A percentile compares a stretch with the other conserved stretches of the same genome.
These are phyloP conservation scores for Arbacia lixula DNA, from an alignment of 53 echinoderm and acorn worm genomes.

Conservation along the genomic window DNA sequence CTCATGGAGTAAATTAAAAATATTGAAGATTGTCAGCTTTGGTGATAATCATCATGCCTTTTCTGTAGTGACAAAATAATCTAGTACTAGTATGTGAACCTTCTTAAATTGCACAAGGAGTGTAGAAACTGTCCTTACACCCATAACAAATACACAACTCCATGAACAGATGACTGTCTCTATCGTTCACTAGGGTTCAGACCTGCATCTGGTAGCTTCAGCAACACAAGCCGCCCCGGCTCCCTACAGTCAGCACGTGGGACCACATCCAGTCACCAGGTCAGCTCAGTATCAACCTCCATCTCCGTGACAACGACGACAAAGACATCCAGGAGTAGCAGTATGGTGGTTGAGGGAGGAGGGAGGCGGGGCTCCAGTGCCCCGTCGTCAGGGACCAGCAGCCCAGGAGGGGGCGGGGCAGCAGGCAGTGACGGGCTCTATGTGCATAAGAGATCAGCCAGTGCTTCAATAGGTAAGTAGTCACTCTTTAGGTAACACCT, in stretches of 20 bases:
- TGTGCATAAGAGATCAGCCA: slow-evolving; percentile 26
- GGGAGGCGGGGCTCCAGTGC: slow-evolving; percentile 21
- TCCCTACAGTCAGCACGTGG: slow-evolving; percentile 36
- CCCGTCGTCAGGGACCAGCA: slow-evolving; percentile 24
- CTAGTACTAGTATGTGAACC: too few relatives aligned
- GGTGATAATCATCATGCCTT: too few relatives aligned
- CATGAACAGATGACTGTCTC: too few relatives aligned
- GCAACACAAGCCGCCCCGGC: not conserved
- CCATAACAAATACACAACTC: too few relatives aligned
- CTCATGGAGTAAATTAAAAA: too few relatives aligned
- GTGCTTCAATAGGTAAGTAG: slow-evolving; percentile 15
- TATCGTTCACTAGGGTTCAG: too few relatives aligned
- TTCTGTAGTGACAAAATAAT: too few relatives aligned
- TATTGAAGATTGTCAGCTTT: too few relatives aligned
- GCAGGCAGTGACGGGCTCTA: slow-evolving; percentile 6
- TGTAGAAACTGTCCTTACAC: too few relatives aligned
- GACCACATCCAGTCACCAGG: not conserved
- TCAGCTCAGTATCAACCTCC: not conserved
- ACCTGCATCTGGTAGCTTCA: slow-evolving; percentile 23
- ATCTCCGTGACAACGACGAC: not conserved
- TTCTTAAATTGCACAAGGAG: too few relatives aligned
- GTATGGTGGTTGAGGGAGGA: not conserved
- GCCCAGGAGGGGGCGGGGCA: not conserved
- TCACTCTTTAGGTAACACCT: not conserved
- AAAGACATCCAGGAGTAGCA: slow-evolving; percentile 14